Conservation (phyloP, 2,797 vertebrate species). For the Malacoctenus gilli region DNA sequence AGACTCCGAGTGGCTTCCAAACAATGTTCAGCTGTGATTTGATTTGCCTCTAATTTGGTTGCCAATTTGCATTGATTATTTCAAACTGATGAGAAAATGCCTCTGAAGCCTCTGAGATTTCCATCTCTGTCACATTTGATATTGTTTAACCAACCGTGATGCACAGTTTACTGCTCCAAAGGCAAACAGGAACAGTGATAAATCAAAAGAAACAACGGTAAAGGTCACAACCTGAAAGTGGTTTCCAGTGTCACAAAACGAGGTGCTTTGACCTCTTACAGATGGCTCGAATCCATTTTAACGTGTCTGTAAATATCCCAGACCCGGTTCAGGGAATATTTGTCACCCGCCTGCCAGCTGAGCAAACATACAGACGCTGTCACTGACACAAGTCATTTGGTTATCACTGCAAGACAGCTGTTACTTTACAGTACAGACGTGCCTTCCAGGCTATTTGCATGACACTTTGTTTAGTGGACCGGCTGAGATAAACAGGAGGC, state of each 20-base stretch:
- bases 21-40: conserved; percentile 7
- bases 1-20: neutral
- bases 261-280: neutral
- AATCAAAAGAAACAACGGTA: conserved; percentile 26
- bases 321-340: neutral
- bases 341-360: conserved; percentile 28
- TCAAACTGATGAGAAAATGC: neutral
- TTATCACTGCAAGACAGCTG: conserved; percentile 55
- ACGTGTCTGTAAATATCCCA: conserved; percentile 45
- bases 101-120: neutral
- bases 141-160: neutral
- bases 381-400: conserved; percentile 44
- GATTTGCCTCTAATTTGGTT: conserved; percentile 13
- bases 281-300: conserved; percentile 27
- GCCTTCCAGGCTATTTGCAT: conserved; percentile 39
- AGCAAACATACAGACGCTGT: conserved; percentile 52
- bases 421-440: conserved; percentile 51
- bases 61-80: conserved; percentile 14
- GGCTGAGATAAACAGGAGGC: conserved; percentile 65
- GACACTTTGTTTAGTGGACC: conserved; percentile 49
- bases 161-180: conserved; percentile 20
- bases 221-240: conserved; percentile 44
- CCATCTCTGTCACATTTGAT: neutral
- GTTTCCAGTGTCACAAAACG: conserved; percentile 20
- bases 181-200: conserved; percentile 5